Evolutionary conservation across 1,140 invertebrate genomes (phyloP), one percentile per base, ranked within the genome.

Genomic region (Leptinotarsa defecta): DNA sequence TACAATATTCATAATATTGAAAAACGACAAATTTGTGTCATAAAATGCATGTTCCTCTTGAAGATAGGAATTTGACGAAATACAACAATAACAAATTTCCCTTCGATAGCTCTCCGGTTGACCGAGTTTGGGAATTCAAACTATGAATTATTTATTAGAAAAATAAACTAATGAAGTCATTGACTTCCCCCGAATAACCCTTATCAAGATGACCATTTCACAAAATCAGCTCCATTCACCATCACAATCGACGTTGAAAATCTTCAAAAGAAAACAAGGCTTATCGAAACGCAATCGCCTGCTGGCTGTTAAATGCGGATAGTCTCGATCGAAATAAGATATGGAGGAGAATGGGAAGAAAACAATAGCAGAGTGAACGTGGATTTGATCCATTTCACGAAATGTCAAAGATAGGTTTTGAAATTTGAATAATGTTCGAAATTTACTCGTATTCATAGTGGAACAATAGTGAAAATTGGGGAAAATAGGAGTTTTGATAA

Each of bases 181-280:
- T 57, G 52, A 57, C 52, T 57, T 57, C 52, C 52, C 52, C 17
- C 52, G n/a, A 57, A 57, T 57, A 57, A 57, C 52, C 52, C 52
- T 57, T 57, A 57, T 57, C 52, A 57, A 57, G 52, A 57, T 57
- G 52, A 15, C 52, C 52, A 57, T 57, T 57, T 57, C n/a, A 57
- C 52, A 57, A 57, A 57, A 57, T 57, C 52, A 15, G 2, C 52
- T 57, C 52, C 52, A n/a, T 57, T 17, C 52, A 57, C 52, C 52
- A n/a, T 57, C 13, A 57, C 52, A 57, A 57, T 57, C 52, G 52
- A 15, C n/a, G 52, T 57, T 57, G 52, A 6, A 57, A 57, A 57
- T 57, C 52, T 57, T 57, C n/a, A 19, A 57, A 57, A n/a, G 52
- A 57, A 57, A 57, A 57, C 52, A 57, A 57, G 52, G 52, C n/a